Evolutionary conservation across 2,888 invertebrate genomes (phyloP).

Genomic region (Peribatodes rhomboidaria): DNA sequence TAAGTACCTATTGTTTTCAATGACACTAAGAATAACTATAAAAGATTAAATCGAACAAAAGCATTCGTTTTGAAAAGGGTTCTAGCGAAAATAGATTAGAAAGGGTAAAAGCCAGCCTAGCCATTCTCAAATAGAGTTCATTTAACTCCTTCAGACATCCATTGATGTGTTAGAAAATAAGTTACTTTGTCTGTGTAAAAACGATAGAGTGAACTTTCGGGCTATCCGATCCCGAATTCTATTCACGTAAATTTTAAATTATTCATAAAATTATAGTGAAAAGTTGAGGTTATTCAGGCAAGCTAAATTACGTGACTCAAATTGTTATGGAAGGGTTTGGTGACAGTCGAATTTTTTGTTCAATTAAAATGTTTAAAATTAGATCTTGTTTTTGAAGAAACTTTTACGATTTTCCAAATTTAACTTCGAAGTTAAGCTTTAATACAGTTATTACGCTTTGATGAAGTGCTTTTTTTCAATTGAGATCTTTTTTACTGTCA

Average conservation of each 20-base stretch:
- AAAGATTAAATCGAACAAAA: not conserved
- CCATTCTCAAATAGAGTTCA: conserved; percentile 11
- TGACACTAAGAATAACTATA: not conserved
- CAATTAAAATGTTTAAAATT: conserved; percentile 23
- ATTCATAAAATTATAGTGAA: conserved; percentile 38
- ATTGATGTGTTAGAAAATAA: not conserved
- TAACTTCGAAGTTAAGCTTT: no score
- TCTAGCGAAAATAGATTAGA: conserved; percentile 3
- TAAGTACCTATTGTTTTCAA: not conserved
- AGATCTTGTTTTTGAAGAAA: not conserved
- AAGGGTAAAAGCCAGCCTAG: conserved; percentile 1
- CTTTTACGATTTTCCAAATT: not conserved
- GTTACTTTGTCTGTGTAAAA: conserved; percentile 3
- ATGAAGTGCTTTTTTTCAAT: no score
- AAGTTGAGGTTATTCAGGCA: conserved; percentile 34
- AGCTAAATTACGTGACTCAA: conserved; percentile 37
- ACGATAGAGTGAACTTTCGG: conserved; percentile 21
- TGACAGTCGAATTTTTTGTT: conserved; percentile 25
- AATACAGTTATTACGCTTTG: no score
- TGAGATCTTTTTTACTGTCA: not conserved
- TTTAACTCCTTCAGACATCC: conserved; percentile 7
- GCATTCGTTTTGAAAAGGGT: not conserved
- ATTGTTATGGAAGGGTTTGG: conserved; percentile 30
- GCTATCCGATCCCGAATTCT: conserved; percentile 29
- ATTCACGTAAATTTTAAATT: conserved; percentile 30